Percentiles rank a stretch among this genome's conserved stretches.
These are phyloP conservation scores for Hirtodrosophila duncani DNA, from an alignment of 2,888 invertebrate species.

Conservation along the genomic window DNA sequence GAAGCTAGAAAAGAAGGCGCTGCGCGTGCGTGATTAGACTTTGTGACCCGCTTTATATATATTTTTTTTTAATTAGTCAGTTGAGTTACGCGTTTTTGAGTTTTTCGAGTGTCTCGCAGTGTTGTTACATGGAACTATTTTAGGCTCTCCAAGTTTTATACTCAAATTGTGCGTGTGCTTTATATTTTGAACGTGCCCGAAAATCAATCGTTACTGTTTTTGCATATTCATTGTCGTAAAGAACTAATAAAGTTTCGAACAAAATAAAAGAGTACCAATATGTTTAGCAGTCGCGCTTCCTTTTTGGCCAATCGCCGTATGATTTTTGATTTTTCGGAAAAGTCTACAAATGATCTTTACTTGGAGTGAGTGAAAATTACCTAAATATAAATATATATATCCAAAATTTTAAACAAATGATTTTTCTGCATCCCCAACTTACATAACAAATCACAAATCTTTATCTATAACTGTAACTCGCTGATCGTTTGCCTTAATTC, in stretches of 20 bases:
- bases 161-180: constrained; percentile 31
- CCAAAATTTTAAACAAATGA: neutral
- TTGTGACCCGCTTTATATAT: constrained; percentile 40
- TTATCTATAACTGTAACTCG: no score
- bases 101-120: constrained; percentile 43
- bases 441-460: no score
- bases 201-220: no score
- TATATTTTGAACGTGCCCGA: constrained; percentile 14
- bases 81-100: constrained; percentile 26
- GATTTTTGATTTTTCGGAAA: constrained; percentile 77
- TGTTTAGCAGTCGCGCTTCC: constrained; percentile 68
- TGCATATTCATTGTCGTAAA: no score
- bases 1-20: constrained; percentile 45
- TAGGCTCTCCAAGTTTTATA: constrained; percentile 13
- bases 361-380: constrained; percentile 71
- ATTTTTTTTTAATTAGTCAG: constrained; percentile 54
- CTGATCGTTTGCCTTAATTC: constrained; percentile 4
- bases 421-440: no score
- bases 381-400: neutral
- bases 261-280: constrained; percentile 33
- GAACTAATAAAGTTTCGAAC: constrained; percentile 27
- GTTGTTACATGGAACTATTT: constrained; percentile 45
- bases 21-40: constrained; percentile 56
- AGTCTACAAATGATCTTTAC: constrained; percentile 69
- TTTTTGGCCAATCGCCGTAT: constrained; percentile 76